Evolutionary conservation across 2,113 vertebrate genomes (phyloP), one percentile per base, ranked within the genome.

Genomic region (Neogale vison): DNA sequence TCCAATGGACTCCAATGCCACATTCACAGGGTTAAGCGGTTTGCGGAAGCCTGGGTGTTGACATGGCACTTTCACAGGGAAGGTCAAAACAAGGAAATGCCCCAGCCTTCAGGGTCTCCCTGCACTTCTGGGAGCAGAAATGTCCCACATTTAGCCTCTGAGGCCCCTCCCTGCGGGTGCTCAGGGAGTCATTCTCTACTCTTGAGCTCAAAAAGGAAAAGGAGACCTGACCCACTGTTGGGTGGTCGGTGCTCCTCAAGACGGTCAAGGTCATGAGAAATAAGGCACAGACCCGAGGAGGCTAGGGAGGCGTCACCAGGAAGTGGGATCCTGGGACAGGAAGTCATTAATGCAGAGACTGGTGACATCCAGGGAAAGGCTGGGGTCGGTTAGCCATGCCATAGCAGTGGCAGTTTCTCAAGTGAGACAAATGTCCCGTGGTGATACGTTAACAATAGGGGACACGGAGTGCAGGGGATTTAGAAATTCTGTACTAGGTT

Each of bases 1-100:
- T n/a, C 17, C 18, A 10, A 10, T 8, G 3, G 31, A 3, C 39
- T 4, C n/a, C 14, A 15, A 1, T 0, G 69, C n/a, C 7, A 3
- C 4, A 0, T 10, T 4, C 42, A 11, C 50, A 18, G 31, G 67
- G 79, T 67, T 7, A 17, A 24, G 39, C 36, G 45, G 52, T 61
- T 69, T 65, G 39, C 23, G 8, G 26, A 50, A 17, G 36, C 42
- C n/a, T 34, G 8, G 23, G 83, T 61, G 67, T 52, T 26, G 15
- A 23, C 17, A 1, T 69, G 57, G 8, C 82, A 45, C 67, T 31
- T 87, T 34, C 15, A 79, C n/a, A 52, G 61, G 11, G 79, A 77
- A 23, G 83, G 15, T 34, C 31, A 76, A 31, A 34, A 36, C 14
- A 4, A 36, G 57, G 61, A 63, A 26, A 47, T 5, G 50, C 67